Evolutionary conservation across 2,797 vertebrate genomes (phyloP).

Genomic region (Poecilia gillii): DNA sequence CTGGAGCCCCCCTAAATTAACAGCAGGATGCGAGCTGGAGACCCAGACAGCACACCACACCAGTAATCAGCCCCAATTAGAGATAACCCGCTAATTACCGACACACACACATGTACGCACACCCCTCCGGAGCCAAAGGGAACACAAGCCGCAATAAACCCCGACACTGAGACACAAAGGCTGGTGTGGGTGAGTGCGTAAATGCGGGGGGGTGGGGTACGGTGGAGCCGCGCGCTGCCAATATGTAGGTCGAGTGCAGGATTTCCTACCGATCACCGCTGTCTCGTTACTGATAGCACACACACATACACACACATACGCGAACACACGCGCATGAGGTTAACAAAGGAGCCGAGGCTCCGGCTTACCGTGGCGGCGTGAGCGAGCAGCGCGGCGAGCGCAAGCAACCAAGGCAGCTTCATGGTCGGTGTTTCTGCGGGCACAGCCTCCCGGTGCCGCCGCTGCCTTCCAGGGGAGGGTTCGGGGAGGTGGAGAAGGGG

Average conservation of each 20-base stretch:
- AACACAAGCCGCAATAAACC: slow-evolving; percentile 65
- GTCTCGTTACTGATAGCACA: slow-evolving; percentile 37
- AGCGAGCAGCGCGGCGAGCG: slow-evolving; percentile 77
- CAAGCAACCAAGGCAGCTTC: slow-evolving; percentile 80
- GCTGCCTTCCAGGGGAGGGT: slow-evolving; percentile 59
- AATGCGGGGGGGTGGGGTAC: slow-evolving; percentile 42
- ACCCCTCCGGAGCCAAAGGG: slow-evolving; percentile 38
- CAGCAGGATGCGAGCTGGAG: slow-evolving; percentile 65
- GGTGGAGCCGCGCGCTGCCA: slow-evolving; percentile 42
- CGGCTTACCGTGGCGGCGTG: slow-evolving; percentile 79
- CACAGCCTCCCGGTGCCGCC: slow-evolving; percentile 74
- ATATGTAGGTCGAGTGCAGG: slow-evolving; percentile 79
- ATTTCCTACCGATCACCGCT: slow-evolving; percentile 69
- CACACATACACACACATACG: background rate
- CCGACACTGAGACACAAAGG: slow-evolving; percentile 75
- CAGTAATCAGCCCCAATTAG: slow-evolving; percentile 74
- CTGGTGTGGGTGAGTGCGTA: slow-evolving; percentile 39
- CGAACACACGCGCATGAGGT: slow-evolving; percentile 14
- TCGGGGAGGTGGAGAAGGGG: slow-evolving; percentile 44
- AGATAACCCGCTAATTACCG: slow-evolving; percentile 75
- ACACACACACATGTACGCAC: slow-evolving; percentile 26
- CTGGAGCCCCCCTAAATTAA: slow-evolving; percentile 51
- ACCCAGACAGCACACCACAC: slow-evolving; percentile 60
- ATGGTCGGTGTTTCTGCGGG: slow-evolving; percentile 69
- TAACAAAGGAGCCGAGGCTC: slow-evolving; percentile 68